These are phyloP conservation scores for Ooceraea biroi DNA, from an alignment of 1,140 invertebrate species.

Conservation along the genomic window DNA sequence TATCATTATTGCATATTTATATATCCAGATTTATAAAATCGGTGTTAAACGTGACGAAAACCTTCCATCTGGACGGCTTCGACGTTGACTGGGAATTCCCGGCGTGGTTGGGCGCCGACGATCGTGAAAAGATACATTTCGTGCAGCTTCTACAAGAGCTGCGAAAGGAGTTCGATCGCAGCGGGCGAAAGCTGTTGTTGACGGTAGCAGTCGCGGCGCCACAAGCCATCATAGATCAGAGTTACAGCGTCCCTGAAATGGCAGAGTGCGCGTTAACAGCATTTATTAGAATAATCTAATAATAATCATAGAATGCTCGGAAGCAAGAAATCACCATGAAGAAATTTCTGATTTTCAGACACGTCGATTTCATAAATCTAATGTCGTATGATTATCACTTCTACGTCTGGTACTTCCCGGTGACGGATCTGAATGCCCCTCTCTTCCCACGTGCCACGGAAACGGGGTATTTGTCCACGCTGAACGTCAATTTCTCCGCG, in stretches of 20 bases:
- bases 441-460: constrained; percentile 89
- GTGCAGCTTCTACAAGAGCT: constrained; percentile 91
- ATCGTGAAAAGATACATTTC: constrained; percentile 90
- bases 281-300: neutral
- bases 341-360: constrained; percentile 83
- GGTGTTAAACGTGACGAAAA: constrained; percentile 88
- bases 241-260: constrained; percentile 92
- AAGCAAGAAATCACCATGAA: neutral
- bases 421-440: constrained; percentile 94
- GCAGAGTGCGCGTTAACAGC: constrained; percentile 87
- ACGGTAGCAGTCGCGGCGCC: constrained; percentile 93
- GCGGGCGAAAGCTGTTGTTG: constrained; percentile 88
- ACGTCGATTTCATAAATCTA: constrained; percentile 94
- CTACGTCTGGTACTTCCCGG: constrained; percentile 91
- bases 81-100: constrained; percentile 97
- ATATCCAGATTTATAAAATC: constrained; percentile 89
- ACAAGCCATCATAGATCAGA: constrained; percentile 90
- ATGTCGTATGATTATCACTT: constrained; percentile 97
- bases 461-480: constrained; percentile 88
- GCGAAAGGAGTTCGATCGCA: constrained; percentile 88
- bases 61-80: constrained; percentile 91
- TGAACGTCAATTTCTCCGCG: constrained; percentile 94
- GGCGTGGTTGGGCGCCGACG: constrained; percentile 79
- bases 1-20: constrained; percentile 4
- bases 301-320: constrained; percentile 8